Evolutionary conservation across 1,140 invertebrate species (phyloP), one percentile per base, ranked within the genome.

Genomic region (Cepaea nemoralis): DNA sequence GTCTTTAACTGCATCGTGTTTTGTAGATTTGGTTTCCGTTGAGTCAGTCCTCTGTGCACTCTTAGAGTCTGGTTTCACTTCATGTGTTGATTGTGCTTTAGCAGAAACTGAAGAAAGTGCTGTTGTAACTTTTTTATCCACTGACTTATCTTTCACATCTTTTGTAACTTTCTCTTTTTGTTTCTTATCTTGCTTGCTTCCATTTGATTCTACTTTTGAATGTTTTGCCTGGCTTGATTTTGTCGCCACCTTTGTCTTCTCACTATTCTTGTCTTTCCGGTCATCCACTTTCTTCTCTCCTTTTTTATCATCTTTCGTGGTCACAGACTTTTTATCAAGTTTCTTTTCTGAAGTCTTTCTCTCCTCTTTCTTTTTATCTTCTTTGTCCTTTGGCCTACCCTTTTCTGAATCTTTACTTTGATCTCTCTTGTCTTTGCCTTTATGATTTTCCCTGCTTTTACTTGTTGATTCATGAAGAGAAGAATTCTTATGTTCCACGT

Each of bases 361-460:
- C 12, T 85, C 85, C 63, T 85, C 83, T 69, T 87, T 85, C 77
- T 85, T 84, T 71, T 82, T 45, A 22, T 71, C 55, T 1, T 78
- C 74, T 22, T 82, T 71, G n/a, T 81, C 67, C 35, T 55, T 86
- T 69, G 63, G 24, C 71, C 76, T 77, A 45, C 45, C 35, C 40
- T 81, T 82, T 19, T 84, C 83, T n/a, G 40, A 50, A 12, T 82
- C 81, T 70, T 84, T 83, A 42, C 42, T 77, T 33, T 82, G 77
- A 33, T 87, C 83, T 31, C 74, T 70, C 37, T 79, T 77, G 8
- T 77, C 81, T 35, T 83, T 84, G 16, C 70, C 67, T 50, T 82
- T 84, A 39, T 33, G 50, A 19, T 66, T 79, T 19, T 86, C 84
- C 31, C 12, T 71, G 55, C 63, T 79, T 67, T 81, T 83, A 67